These are phyloP conservation scores for Phasia obesa DNA, from an alignment of 2,888 invertebrate genomes.

Conservation along the genomic window DNA sequence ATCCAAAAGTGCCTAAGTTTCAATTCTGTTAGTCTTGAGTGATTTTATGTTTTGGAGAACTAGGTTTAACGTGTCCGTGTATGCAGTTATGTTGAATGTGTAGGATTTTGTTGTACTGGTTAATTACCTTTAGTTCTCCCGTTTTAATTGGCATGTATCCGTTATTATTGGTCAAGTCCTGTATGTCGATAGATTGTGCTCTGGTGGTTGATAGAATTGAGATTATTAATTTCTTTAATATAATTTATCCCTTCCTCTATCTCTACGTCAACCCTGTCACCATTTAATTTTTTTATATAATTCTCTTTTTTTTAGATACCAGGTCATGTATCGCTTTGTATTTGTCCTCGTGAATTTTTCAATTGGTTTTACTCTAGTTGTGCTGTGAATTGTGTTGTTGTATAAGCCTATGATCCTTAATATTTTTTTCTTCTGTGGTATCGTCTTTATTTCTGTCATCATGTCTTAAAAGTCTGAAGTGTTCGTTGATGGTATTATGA, in stretches of 20 bases:
- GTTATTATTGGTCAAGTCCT: conserved; percentile 64
- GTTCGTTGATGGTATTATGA: conserved; percentile 72
- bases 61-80: conserved; percentile 6
- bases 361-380: conserved; percentile 62
- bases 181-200: conserved; percentile 62
- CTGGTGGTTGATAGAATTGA: conserved; percentile 29
- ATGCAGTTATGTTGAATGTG: conserved; percentile 66
- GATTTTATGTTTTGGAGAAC: conserved; percentile 23
- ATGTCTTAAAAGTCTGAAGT: conserved; percentile 69
- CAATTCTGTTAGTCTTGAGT: conserved; percentile 25
- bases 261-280: conserved; percentile 48
- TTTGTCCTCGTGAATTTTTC: conserved; percentile 54
- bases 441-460: conserved; percentile 61
- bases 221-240: conserved; percentile 52
- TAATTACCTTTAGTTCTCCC: conserved; percentile 51
- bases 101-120: conserved; percentile 61
- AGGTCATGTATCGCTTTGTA: conserved; percentile 50
- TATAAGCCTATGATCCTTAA: conserved; percentile 56
- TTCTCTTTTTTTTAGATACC: conserved; percentile 64
- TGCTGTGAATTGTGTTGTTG: conserved; percentile 65
- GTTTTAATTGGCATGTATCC: conserved; percentile 66
- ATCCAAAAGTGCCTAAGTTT: conserved; percentile 46
- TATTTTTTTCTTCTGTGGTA: conserved; percentile 68
- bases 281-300: conserved; percentile 56
- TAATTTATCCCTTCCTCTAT: conserved; percentile 53